Conservation (phyloP, 2,797 vertebrate genomes). For the Tokudaia tokunoshimensis region DNA sequence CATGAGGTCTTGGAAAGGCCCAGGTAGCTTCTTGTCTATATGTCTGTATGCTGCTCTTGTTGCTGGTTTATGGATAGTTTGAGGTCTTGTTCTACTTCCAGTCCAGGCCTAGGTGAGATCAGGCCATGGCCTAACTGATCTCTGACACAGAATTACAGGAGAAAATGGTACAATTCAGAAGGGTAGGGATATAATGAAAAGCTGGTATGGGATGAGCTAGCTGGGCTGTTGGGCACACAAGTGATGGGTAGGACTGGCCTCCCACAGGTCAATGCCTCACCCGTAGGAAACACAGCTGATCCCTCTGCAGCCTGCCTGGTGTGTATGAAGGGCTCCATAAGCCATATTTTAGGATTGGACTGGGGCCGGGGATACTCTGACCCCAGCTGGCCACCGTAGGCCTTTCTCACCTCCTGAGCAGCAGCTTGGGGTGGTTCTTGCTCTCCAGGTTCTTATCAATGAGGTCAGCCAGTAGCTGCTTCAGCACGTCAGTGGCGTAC, state of each 20-base stretch:
- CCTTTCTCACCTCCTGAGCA: conserved; percentile 94
- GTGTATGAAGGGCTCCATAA: background rate
- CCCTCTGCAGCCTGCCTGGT: background rate
- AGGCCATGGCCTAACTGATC: background rate
- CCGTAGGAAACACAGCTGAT: background rate
- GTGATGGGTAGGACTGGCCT: background rate
- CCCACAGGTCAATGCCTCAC: too few relatives aligned
- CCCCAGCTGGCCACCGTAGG: rapidly evolving
- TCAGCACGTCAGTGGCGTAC: conserved; percentile 97
- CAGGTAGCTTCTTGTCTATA: background rate
- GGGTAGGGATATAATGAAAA: background rate
- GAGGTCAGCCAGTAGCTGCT: conserved; percentile 97
- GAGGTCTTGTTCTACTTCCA: background rate
- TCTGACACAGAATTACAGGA: background rate
- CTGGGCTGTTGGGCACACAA: rapidly evolving
- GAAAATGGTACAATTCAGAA: background rate
- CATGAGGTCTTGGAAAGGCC: background rate
- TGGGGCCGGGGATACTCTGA: background rate
- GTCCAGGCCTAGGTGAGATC: background rate
- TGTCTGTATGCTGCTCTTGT: background rate
- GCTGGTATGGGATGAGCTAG: background rate
- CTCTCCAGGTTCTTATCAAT: conserved; percentile 99
- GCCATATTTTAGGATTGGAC: rapidly evolving
- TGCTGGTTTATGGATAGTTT: background rate
- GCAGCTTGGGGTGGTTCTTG: conserved; percentile 98